Evolutionary conservation across 2,113 vertebrate genomes (phyloP).

Genomic region (Centropus bengalensis): DNA sequence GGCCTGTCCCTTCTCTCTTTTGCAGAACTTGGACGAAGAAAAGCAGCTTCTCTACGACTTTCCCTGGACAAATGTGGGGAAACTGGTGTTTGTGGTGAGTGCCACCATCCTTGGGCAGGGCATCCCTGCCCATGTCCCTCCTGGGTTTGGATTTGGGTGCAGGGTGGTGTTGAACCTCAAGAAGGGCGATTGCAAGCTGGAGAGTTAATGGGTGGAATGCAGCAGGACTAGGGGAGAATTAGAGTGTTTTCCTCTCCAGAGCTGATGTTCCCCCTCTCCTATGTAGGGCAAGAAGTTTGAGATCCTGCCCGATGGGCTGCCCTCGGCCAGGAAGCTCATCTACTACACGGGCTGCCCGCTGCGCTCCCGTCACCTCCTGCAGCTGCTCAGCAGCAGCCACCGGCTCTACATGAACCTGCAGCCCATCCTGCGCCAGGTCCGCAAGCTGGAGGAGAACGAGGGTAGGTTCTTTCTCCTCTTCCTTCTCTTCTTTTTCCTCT

Average conservation of each 20-base stretch:
- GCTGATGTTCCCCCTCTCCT: background rate
- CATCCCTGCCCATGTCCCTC: fast-evolving
- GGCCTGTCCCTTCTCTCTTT: background rate
- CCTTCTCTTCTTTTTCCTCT: no score
- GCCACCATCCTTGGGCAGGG: background rate
- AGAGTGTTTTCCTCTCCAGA: fast-evolving
- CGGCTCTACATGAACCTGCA: constrained; percentile 98
- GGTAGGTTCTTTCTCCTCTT: constrained; percentile 71
- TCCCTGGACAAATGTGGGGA: constrained; percentile 98
- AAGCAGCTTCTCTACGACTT: constrained; percentile 95
- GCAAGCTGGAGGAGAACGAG: constrained; percentile 93
- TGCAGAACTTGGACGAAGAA: constrained; percentile 89
- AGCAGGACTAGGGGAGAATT: fast-evolving
- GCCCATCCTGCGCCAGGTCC: constrained; percentile 92
- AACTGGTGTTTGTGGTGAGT: constrained; percentile 98
- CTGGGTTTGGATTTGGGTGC: fast-evolving
- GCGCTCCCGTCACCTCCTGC: constrained; percentile 93
- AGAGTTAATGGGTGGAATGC: fast-evolving
- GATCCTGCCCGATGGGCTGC: constrained; percentile 94
- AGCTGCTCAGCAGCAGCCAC: constrained; percentile 97
- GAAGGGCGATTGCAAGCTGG: fast-evolving
- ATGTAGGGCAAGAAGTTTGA: constrained; percentile 96
- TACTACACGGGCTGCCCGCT: constrained; percentile 95
- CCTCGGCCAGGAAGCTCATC: constrained; percentile 94
- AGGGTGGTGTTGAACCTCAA: fast-evolving